phyloP scores from a whole-genome alignment of 2,113 vertebrate species.

The Sorex fumeus region DNA sequence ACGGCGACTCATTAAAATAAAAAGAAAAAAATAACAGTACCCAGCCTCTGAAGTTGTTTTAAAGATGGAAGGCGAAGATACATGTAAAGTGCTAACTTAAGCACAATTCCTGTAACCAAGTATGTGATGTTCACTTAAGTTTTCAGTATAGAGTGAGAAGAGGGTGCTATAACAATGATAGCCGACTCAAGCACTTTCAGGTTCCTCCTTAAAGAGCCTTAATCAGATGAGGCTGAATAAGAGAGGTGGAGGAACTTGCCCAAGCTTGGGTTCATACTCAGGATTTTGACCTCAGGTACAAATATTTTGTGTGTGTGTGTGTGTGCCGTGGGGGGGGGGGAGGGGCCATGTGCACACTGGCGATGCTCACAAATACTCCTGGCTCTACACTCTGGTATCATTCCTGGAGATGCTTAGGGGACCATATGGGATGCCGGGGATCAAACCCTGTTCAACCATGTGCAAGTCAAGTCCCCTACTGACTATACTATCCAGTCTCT shows the following conservation, averaged over 20 bases:
- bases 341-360: too few species aligned
- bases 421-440: too few species aligned
- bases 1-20: too few species aligned
- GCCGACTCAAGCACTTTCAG: not conserved
- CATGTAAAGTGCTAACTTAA: not conserved
- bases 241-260: not conserved
- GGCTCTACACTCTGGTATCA: too few species aligned
- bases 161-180: not conserved
- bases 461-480: too few species aligned
- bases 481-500: too few species aligned
- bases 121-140: constrained; percentile 16
- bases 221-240: constrained; percentile 10
- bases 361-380: too few species aligned
- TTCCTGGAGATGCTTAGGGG: too few species aligned
- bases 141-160: constrained; percentile 1
- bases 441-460: too few species aligned
- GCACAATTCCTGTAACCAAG: not conserved
- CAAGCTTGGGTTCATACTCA: not conserved
- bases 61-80: constrained; percentile 38
- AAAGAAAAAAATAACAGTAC: too few species aligned
- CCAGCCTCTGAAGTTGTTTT: constrained; percentile 40
- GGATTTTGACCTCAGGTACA: not conserved
- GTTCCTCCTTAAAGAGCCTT: not conserved
- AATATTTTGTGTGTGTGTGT: too few species aligned
- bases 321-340: too few species aligned